Conservation (phyloP, 2,113 vertebrate species). For the Carassius auratus region DNA sequence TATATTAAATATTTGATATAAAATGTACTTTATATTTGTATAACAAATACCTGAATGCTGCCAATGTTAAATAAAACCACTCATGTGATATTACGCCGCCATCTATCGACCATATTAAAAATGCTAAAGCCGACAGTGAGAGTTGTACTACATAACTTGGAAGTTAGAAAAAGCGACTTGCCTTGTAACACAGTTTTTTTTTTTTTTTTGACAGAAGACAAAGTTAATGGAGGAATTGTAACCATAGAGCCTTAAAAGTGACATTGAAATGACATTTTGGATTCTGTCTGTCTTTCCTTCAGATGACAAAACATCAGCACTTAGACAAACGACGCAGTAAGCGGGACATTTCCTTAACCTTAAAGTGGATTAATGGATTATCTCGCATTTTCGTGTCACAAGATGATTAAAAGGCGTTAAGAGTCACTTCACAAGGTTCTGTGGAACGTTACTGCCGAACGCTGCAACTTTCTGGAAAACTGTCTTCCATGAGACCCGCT, state of each 20-base stretch:
- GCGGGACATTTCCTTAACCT: neutral
- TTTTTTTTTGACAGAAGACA: neutral
- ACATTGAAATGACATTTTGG: neutral
- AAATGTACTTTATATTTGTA: neutral
- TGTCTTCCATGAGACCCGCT: neutral
- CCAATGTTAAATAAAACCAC: neutral
- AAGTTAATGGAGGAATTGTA: neutral
- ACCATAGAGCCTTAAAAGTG: neutral
- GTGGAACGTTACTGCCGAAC: neutral
- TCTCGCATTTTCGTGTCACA: slow-evolving; percentile 14
- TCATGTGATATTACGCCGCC: slow-evolving; percentile 13
- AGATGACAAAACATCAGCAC: neutral
- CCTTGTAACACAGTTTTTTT: neutral
- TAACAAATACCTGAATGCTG: neutral
- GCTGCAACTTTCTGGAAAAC: neutral
- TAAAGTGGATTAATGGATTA: slow-evolving; percentile 40
- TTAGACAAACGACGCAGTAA: neutral
- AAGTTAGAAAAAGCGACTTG: neutral
- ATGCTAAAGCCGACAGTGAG: neutral
- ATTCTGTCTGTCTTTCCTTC: neutral
- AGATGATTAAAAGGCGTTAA: slow-evolving; percentile 2
- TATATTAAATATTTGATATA: neutral
- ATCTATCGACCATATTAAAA: slow-evolving; percentile 22
- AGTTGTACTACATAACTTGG: neutral
- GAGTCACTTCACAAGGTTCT: neutral